Evolutionary conservation across 2,113 vertebrate genomes (phyloP).

Genomic region (Podarcis raffonei): DNA sequence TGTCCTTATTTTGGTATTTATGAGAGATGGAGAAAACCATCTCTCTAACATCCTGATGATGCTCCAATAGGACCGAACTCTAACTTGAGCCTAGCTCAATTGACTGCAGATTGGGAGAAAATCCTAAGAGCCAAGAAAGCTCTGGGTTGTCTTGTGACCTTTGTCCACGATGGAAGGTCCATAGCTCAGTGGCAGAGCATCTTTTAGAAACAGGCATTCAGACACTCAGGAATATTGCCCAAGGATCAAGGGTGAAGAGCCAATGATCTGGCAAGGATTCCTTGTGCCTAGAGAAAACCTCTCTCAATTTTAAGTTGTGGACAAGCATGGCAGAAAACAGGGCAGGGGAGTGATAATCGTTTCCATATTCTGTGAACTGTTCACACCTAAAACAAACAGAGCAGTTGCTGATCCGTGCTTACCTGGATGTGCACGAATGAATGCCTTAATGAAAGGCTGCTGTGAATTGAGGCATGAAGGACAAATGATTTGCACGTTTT

Average conservation of each 20-base stretch:
- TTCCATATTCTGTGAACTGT: constrained; percentile 45
- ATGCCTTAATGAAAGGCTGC: constrained; percentile 61
- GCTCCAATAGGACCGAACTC: too few species aligned
- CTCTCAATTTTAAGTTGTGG: neutral
- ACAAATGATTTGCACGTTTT: constrained; percentile 25
- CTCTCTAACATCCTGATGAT: too few species aligned
- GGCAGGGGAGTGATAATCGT: constrained; percentile 29
- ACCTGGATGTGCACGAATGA: constrained; percentile 43
- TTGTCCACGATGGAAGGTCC: too few species aligned
- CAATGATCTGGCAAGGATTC: neutral
- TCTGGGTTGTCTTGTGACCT: too few species aligned
- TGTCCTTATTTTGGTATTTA: too few species aligned
- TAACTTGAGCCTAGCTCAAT: too few species aligned
- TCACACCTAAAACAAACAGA: constrained; percentile 51
- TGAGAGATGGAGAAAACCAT: too few species aligned
- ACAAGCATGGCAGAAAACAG: constrained; percentile 47
- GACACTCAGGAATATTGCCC: neutral
- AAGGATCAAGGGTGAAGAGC: neutral
- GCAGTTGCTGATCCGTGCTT: constrained; percentile 56
- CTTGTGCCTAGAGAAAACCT: neutral
- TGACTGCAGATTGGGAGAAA: too few species aligned
- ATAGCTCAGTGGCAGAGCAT: too few species aligned
- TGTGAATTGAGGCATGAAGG: constrained; percentile 56
- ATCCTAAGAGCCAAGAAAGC: too few species aligned
- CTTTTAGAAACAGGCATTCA: neutral